These are phyloP conservation scores for Prietella phreatophila DNA, from an alignment of 2,113 vertebrate genomes.

Conservation along the genomic window DNA sequence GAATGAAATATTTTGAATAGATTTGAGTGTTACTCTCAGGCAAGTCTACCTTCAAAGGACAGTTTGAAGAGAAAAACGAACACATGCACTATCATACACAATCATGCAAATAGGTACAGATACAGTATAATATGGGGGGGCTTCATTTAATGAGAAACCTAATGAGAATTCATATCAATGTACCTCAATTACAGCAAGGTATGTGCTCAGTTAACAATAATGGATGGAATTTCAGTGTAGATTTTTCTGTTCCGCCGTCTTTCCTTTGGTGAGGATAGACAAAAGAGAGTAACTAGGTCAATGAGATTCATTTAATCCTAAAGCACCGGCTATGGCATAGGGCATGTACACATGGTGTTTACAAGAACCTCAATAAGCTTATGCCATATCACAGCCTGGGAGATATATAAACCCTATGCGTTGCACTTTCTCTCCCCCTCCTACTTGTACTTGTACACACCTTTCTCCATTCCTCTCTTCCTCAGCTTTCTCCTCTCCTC, in stretches of 20 bases:
- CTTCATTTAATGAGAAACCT: neutral
- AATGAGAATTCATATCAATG: neutral
- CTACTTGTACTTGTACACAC: neutral
- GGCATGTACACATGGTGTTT: slow-evolving; percentile 18
- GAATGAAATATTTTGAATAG: neutral
- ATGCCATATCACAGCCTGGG: slow-evolving; percentile 37
- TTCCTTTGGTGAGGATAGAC: slow-evolving; percentile 57
- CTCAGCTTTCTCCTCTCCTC: neutral
- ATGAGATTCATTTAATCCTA: slow-evolving; percentile 66
- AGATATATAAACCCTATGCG: slow-evolving; percentile 26
- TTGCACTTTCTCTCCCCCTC: neutral
- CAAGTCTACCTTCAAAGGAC: neutral
- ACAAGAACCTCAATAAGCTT: slow-evolving; percentile 28
- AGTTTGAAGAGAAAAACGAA: neutral
- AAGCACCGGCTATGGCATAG: slow-evolving; percentile 45
- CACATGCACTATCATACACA: neutral
- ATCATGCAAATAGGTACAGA: neutral
- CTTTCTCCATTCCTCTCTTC: neutral
- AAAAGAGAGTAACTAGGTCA: slow-evolving; percentile 73
- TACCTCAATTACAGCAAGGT: neutral
- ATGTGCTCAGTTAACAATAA: neutral
- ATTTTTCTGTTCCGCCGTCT: slow-evolving; percentile 24
- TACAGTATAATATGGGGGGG: neutral
- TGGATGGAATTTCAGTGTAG: slow-evolving; percentile 57
- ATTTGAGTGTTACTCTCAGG: neutral